Percentiles rank a stretch among this genome's conserved stretches.
These are phyloP conservation scores for Drosophila gunungcola DNA, from an alignment of 1,140 invertebrate species.

Conservation along the genomic window DNA sequence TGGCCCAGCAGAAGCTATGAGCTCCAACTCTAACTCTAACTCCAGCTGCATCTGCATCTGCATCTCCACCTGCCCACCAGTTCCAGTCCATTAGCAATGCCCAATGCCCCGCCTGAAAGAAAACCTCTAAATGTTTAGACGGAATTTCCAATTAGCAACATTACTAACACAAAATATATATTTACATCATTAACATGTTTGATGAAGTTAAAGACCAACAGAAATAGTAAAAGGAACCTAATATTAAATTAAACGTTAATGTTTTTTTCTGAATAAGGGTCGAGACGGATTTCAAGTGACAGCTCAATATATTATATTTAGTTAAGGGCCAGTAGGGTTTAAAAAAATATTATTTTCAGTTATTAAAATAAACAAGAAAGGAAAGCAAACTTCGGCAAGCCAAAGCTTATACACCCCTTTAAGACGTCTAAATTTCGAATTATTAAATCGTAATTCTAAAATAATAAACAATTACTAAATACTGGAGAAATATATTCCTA, in stretches of 20 bases:
- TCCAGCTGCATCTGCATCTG: neutral
- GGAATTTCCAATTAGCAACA: slow-evolving; percentile 38
- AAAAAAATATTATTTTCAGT: too few species aligned
- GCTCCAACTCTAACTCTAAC: neutral
- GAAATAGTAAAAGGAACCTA: slow-evolving; percentile 37
- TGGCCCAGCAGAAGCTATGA: slow-evolving; percentile 74
- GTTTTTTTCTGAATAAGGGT: neutral
- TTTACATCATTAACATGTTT: slow-evolving; percentile 24
- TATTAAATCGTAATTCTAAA: too few species aligned
- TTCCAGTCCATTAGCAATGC: neutral
- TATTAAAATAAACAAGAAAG: too few species aligned
- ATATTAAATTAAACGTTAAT: neutral
- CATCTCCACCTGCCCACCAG: slow-evolving; percentile 1
- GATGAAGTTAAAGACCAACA: slow-evolving; percentile 47
- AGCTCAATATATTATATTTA: too few species aligned
- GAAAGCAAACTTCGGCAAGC: too few species aligned
- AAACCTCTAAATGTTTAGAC: slow-evolving; percentile 50
- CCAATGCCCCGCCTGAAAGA: slow-evolving; percentile 16
- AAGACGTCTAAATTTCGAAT: too few species aligned
- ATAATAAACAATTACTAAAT: too few species aligned
- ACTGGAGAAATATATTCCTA: too few species aligned
- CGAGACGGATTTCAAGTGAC: neutral
- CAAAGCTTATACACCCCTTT: too few species aligned
- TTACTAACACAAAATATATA: slow-evolving; percentile 24
- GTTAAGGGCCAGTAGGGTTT: too few species aligned